Conservation (phyloP, 2,113 vertebrate species). For the Pomatostomus ruficeps region DNA sequence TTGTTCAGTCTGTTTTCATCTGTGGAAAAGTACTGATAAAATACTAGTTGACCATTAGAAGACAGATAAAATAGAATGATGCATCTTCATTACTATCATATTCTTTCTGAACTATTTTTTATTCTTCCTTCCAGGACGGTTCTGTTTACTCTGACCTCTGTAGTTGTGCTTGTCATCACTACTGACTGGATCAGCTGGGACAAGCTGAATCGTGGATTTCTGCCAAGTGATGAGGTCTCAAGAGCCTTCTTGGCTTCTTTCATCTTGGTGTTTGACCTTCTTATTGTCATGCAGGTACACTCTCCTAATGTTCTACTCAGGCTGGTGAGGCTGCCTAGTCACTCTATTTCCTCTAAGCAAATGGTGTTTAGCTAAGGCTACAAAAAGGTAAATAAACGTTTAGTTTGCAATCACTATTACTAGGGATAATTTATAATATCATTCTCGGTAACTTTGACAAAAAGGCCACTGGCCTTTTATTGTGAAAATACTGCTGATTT, state of each 20-base stretch:
- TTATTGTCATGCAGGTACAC: conserved; percentile 98
- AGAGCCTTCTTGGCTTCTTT: conserved; percentile 97
- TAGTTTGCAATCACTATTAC: not conserved
- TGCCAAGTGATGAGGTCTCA: conserved; percentile 97
- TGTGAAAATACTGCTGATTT: not conserved
- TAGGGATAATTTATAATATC: not conserved
- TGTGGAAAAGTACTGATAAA: not conserved
- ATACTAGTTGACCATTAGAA: not conserved
- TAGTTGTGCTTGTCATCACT: conserved; percentile 94
- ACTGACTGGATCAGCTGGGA: conserved; percentile 99
- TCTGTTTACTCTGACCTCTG: conserved; percentile 89
- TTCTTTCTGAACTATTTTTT: conserved; percentile 5
- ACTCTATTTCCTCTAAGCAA: not conserved
- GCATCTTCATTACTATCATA: not conserved
- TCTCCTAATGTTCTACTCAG: conserved; percentile 47
- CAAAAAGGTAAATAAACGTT: not conserved
- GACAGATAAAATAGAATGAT: not conserved
- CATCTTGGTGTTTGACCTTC: conserved; percentile 98
- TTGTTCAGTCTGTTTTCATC: not conserved
- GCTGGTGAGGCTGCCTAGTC: not conserved
- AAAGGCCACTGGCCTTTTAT: not conserved
- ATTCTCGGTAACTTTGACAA: not conserved
- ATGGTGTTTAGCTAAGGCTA: not conserved
- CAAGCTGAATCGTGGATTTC: conserved; percentile 93
- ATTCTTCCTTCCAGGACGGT: conserved; percentile 81